phyloP scores from a whole-genome alignment of 1,140 invertebrate species.

The Laupala kohalensis region DNA sequence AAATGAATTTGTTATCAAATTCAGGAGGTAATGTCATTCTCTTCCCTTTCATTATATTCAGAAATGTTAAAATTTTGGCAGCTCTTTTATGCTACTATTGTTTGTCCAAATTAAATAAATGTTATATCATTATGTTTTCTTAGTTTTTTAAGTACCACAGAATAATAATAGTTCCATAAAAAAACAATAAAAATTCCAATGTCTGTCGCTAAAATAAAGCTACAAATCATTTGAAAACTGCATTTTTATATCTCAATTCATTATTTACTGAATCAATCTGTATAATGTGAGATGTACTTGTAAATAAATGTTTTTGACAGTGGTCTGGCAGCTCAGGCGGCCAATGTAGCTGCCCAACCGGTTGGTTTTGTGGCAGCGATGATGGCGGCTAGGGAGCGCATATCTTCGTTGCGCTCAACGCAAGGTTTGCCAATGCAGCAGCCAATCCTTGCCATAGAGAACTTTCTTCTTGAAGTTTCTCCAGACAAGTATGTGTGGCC shows the following conservation, averaged over 20 bases:
- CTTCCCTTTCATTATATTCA: too few species aligned
- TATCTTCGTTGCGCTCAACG: constrained; percentile 39
- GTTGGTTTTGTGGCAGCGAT: constrained; percentile 63
- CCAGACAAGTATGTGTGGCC: constrained; percentile 47
- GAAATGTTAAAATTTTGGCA: too few species aligned
- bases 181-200: too few species aligned
- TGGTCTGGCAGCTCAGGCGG: constrained; percentile 39
- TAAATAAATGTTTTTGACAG: constrained; percentile 23
- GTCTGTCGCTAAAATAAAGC: too few species aligned
- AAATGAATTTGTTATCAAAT: too few species aligned
- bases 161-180: too few species aligned
- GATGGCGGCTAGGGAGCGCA: constrained; percentile 51
- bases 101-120: too few species aligned
- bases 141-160: too few species aligned
- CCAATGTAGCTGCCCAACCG: constrained; percentile 50
- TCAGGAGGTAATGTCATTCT: too few species aligned
- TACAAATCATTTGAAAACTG: neutral
- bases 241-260: neutral
- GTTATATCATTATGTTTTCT: too few species aligned
- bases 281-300: neutral
- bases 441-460: constrained; percentile 61
- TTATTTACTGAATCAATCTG: neutral
- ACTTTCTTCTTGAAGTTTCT: constrained; percentile 61
- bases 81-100: too few species aligned
- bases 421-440: constrained; percentile 42